Evolutionary conservation across 2,113 vertebrate genomes (phyloP), one percentile per base, ranked within the genome.

Genomic region (Notiomystis cincta): DNA sequence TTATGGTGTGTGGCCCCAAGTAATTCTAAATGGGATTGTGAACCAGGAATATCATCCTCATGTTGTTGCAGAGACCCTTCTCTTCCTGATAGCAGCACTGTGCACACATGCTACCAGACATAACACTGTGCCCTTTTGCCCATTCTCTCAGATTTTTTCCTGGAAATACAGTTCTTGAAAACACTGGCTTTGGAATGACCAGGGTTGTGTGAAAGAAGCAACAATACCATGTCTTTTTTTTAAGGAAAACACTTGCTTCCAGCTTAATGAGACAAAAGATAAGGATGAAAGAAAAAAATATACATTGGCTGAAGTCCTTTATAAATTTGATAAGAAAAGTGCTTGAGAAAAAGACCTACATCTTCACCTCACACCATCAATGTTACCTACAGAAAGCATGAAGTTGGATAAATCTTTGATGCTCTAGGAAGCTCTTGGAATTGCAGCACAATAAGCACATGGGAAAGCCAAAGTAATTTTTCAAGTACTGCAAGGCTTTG

Each of bases 391-490:
- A 95, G 67, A 81, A 94, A 66, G 50, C 50, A 73, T 7, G 17
- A 77, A 78, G 47, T 20, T 56, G 67, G 30, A 58, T 75, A 60
- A 75, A 87, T 42, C 45, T 81, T 35, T 69, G 71, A 82, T 83
- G 44, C 3, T 69, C 50, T 58, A 79, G 61, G 47, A 93, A 93
- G 21, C 33, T 66, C 79, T 79, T 80, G 40, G 51, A 95, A 90
- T 15, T 40, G 28, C 42, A 93, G 31, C 37, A 67, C 30, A 31
- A 76, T 22, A 13, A 72, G 17, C 19, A 53, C 25, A 18, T 14
- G 31, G 53, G 78, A 90, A 85, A 94, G 31, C 57, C 75, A 38
- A 80, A 77, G 40, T 53, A 10, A 48, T 90, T 90, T 88, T 94
- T 82, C 48, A 82, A 62, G 42, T 50, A 76, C n/a, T 86, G 16